Evolutionary conservation across 2,888 invertebrate genomes (phyloP), one percentile per base, ranked within the genome.

Genomic region (Galerucella calmariensis): DNA sequence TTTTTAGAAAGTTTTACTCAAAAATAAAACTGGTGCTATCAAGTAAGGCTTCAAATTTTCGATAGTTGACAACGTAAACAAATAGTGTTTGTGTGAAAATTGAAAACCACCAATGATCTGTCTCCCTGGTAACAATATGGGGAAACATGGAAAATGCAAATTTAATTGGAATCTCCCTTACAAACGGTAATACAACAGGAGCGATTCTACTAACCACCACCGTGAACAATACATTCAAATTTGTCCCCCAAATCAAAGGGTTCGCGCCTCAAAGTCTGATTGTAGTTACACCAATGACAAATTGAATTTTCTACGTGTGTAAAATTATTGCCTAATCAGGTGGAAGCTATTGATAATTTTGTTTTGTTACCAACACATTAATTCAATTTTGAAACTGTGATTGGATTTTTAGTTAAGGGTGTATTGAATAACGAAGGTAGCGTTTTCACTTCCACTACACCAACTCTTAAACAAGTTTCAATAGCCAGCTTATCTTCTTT

Each of bases 161-260:
- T 46, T 46, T 20, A 65, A 65, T 65, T 65, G 46, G 12, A 65
- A 65, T 65, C n/a, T 46, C 46, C 63, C 46, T 44, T 65, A 44
- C 16, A 44, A 65, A 12, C 44, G 41, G 16, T 41, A 11, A 41
- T 9, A 41, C 20, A 63, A 63, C 2, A 35, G 63, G 44, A 10
- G n/a, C 4, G 61, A 61, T 35, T 56, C 2, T 56, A 56, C 16
- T 56, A 56, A 56, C 56, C 20, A 56, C 16, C 41, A 35, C 35
- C 27, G 8, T 62, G 8, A 62, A 62, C 61, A 35, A 35, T 41
- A 35, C 41, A 9, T 27, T 62, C 27, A 11, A 62, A 41, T 35
- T 35, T 62, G 35, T 62, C 27, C 61, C 62, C 62, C 9, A 27
- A 16, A 56, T 56, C 56, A 56, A 56, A 56, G 56, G 56, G 10